phyloP scores from a whole-genome alignment of 2,797 vertebrate genomes.

The Sebastiscus tertius region DNA sequence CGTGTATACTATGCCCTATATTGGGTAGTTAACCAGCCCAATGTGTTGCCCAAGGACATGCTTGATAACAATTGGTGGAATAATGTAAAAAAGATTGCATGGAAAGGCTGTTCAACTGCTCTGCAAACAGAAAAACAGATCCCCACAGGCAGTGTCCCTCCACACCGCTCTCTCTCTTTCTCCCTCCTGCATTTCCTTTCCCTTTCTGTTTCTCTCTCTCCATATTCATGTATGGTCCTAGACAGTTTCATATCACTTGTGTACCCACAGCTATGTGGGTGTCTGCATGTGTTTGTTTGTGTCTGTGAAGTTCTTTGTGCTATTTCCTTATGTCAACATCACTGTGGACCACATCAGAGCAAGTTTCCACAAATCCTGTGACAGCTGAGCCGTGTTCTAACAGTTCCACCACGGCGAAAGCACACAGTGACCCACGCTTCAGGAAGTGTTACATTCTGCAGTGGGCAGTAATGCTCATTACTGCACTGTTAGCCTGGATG shows the following conservation, averaged over 20 bases:
- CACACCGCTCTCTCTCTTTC: conserved; percentile 4
- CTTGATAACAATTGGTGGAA: conserved; percentile 57
- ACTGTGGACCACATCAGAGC: conserved; percentile 42
- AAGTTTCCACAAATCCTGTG: conserved; percentile 1
- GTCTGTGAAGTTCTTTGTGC: conserved; percentile 16
- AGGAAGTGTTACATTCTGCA: not conserved
- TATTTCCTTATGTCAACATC: conserved; percentile 43
- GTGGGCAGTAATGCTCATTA: conserved; percentile 11
- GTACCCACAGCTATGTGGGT: conserved; percentile 45
- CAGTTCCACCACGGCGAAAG: conserved; percentile 4
- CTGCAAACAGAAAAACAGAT: conserved; percentile 45
- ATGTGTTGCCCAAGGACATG: conserved; percentile 52
- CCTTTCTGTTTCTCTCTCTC: not conserved
- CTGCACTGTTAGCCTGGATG: not conserved
- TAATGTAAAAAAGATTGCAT: conserved; percentile 38
- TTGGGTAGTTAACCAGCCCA: conserved; percentile 51
- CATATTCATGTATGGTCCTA: conserved; percentile 36
- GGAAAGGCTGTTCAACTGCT: conserved; percentile 22
- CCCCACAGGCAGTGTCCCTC: conserved; percentile 35
- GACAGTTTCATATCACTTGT: conserved; percentile 49
- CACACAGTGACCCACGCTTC: not conserved
- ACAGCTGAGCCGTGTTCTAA: conserved; percentile 21
- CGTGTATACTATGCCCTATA: conserved; percentile 15
- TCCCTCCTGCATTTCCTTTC: not conserved
- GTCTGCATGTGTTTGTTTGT: conserved; percentile 40